Conservation (phyloP, 2,888 invertebrate genomes). For the Andrena minutula region DNA sequence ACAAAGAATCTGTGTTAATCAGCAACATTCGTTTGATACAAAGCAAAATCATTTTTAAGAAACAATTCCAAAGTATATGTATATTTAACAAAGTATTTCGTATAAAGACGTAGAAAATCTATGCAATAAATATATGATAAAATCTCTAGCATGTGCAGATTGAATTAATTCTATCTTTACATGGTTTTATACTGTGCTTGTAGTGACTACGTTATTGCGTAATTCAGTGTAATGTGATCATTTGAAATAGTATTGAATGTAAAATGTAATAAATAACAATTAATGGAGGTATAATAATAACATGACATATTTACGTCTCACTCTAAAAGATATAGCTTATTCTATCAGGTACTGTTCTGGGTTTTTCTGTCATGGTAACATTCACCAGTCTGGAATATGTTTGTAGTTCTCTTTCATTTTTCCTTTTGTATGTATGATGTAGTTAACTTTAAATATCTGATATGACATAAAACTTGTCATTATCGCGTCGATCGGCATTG, state of each 20-base stretch:
- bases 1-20: conserved; percentile 46
- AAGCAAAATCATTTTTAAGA: conserved; percentile 46
- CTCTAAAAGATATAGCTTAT: conserved; percentile 84
- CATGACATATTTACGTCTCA: conserved; percentile 83
- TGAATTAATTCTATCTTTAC: conserved; percentile 68
- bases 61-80: conserved; percentile 51
- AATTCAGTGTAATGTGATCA: conserved; percentile 69
- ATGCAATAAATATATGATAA: conserved; percentile 70
- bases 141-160: conserved; percentile 68
- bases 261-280: conserved; percentile 84
- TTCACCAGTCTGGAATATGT: conserved; percentile 83
- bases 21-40: conserved; percentile 52
- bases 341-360: conserved; percentile 85
- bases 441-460: conserved; percentile 62
- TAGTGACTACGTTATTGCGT: conserved; percentile 76
- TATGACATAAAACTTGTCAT: conserved; percentile 50
- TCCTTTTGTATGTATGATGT: conserved; percentile 49
- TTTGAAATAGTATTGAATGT: conserved; percentile 80
- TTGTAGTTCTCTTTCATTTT: conserved; percentile 60
- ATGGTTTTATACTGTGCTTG: conserved; percentile 70
- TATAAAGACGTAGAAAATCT: conserved; percentile 63
- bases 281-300: conserved; percentile 83
- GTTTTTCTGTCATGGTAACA: conserved; percentile 85
- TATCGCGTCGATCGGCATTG: conserved; percentile 15
- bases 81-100: conserved; percentile 57